These are phyloP conservation scores for Apeltes quadracus DNA, from an alignment of 2,113 vertebrate genomes.

Conservation along the genomic window DNA sequence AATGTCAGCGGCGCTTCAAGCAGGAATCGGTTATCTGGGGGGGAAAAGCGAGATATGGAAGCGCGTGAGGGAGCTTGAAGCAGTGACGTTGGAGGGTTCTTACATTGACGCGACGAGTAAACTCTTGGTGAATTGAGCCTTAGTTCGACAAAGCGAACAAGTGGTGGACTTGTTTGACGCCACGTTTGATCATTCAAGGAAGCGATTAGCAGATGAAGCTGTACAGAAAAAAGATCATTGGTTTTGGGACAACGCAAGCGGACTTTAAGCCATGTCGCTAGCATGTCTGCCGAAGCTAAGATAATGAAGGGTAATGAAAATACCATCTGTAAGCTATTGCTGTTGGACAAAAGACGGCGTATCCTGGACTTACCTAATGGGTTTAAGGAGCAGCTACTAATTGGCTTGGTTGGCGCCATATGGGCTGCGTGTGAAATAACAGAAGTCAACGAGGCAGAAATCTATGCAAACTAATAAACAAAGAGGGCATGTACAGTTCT, in stretches of 20 bases:
- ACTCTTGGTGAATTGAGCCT: not conserved
- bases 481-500: not conserved
- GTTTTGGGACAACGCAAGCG: not conserved
- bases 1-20: constrained; percentile 7
- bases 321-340: not conserved
- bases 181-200: not conserved
- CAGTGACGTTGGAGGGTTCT: constrained; percentile 29
- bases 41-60: constrained; percentile 8
- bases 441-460: not conserved
- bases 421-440: constrained; percentile 1
- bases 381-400: constrained; percentile 35
- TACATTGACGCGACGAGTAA: not conserved
- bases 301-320: not conserved
- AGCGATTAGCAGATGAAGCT: not conserved
- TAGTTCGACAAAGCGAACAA: not conserved
- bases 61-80: constrained; percentile 8
- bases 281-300: not conserved
- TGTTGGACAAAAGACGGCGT: not conserved
- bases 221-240: not conserved
- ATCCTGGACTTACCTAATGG: constrained; percentile 24
- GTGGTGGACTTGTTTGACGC: not conserved
- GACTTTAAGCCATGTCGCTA: not conserved
- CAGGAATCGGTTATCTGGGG: constrained; percentile 16
- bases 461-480: not conserved
- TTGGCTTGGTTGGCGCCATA: constrained; percentile 29